phyloP scores from a whole-genome alignment of 1,140 invertebrate species.

The Cydia fagiglandana region DNA sequence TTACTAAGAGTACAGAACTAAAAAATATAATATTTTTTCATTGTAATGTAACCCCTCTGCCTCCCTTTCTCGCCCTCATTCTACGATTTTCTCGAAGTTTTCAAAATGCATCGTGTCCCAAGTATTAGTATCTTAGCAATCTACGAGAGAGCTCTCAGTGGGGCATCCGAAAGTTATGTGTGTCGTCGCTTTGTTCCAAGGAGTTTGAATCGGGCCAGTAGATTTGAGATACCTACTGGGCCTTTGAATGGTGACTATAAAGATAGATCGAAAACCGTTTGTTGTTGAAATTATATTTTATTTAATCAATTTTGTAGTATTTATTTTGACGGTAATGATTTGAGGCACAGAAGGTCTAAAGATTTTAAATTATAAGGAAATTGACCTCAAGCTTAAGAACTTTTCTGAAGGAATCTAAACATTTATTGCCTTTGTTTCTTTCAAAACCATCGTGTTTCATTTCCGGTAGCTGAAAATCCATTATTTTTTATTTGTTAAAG shows the following conservation, averaged over 20 bases:
- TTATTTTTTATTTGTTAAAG: background rate
- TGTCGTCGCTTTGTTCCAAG: constrained; percentile 28
- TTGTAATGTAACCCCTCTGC: too few species aligned
- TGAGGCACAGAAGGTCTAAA: too few species aligned
- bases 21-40: too few species aligned
- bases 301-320: background rate
- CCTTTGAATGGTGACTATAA: background rate
- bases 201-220: constrained; percentile 23
- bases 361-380: too few species aligned
- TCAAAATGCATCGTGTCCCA: constrained; percentile 2
- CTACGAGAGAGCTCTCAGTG: constrained; percentile 27
- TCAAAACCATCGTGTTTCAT: background rate
- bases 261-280: background rate
- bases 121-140: constrained; percentile 18
- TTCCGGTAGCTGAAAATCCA: background rate
- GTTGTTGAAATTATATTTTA: background rate
- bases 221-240: constrained; percentile 16
- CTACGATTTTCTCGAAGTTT: background rate
- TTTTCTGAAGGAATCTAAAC: too few species aligned
- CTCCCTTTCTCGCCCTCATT: too few species aligned
- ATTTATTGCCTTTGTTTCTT: too few species aligned
- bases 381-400: too few species aligned
- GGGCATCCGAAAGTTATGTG: constrained; percentile 28
- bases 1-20: too few species aligned
- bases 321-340: background rate